Base-by-base conservation (phyloP, 2,113 vertebrate species). In the Chauna torquata region DNA sequence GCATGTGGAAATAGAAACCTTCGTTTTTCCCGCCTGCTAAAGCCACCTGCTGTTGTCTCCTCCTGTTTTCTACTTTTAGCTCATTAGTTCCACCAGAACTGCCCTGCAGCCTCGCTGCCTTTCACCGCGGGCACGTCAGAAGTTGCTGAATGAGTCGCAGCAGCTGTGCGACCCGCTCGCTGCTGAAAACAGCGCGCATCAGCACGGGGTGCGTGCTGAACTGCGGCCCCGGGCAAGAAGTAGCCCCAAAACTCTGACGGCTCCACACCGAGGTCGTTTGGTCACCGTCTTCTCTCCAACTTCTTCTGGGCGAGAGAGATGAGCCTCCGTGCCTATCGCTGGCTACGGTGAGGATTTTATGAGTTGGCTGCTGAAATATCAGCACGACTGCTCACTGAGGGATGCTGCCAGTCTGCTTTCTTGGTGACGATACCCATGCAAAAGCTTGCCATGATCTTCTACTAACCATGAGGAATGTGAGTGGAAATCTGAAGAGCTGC, bases 41-140 rank as follows among this genome's bases (percentile, higher is more conserved):
- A 95, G 89, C 94, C 96, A 96, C 94, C 95, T 96, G 94, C 95
- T 86, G 78, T 87, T 85, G 95, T 96, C 92, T 86, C 88, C 94
- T 96, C 85, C 94, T 55, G 89, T 57, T 87, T 92, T 90, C 95
- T 88, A 88, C 82, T 93, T 94, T 94, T 94, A 96, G 95, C 97
- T 89, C 81, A 40, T 93, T 94, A 96, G 96, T 93, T 94, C 91
- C 86, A 91, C 69, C 4, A 7, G 5, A 0, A 28, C 80, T n/a
- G 24, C 84, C 14, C 81, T 38, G 62, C 44, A 50, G 83, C 49
- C 83, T 76, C 38, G 2, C 75, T 92, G 95, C 81, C 74, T 86
- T 30, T 72, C 82, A 42, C 84, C 8, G 14, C 76, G 70, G 76
- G 78, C 89, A 72, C 3, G 28, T 82, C 84, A 70, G 64, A 72